These are phyloP conservation scores for Acleris emargana DNA, from an alignment of 2,888 invertebrate species.

Conservation along the genomic window DNA sequence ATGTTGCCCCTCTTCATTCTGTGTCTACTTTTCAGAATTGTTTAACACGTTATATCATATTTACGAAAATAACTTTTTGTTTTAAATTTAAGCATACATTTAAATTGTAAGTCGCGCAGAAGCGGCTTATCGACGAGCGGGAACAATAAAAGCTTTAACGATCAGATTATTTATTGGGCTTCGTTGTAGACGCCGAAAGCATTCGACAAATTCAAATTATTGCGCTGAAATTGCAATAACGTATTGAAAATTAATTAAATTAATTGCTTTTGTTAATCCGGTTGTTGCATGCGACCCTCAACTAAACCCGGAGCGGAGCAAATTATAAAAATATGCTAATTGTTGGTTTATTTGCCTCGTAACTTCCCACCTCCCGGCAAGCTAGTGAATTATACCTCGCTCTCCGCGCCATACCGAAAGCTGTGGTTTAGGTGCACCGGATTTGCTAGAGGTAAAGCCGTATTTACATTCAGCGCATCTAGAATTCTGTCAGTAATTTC, in stretches of 20 bases:
- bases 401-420: slow-evolving; percentile 9
- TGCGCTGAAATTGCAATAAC: slow-evolving; percentile 7
- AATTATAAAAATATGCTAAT: slow-evolving; percentile 2
- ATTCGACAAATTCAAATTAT: slow-evolving; percentile 9
- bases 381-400: slow-evolving; percentile 3
- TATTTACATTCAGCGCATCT: slow-evolving; percentile 29
- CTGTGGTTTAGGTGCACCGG: slow-evolving; percentile 13
- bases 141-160: slow-evolving; percentile 24
- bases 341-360: neutral
- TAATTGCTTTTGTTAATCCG: slow-evolving; percentile 14
- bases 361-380: neutral
- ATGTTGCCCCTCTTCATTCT: slow-evolving; percentile 58
- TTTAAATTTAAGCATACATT: slow-evolving; percentile 12
- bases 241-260: slow-evolving; percentile 14
- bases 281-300: slow-evolving; percentile 1
- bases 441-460: slow-evolving; percentile 5
- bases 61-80: slow-evolving; percentile 12
- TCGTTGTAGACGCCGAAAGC: slow-evolving; percentile 15
- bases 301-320: neutral
- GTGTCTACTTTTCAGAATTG: slow-evolving; percentile 47
- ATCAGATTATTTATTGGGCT: slow-evolving; percentile 32
- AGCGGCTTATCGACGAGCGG: slow-evolving; percentile 21
- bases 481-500: slow-evolving; percentile 31
- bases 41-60: slow-evolving; percentile 44
- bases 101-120: slow-evolving; percentile 15